These are phyloP conservation scores for Disparrhopalites patrizii DNA, from an alignment of 2,888 invertebrate genomes.

Conservation along the genomic window DNA sequence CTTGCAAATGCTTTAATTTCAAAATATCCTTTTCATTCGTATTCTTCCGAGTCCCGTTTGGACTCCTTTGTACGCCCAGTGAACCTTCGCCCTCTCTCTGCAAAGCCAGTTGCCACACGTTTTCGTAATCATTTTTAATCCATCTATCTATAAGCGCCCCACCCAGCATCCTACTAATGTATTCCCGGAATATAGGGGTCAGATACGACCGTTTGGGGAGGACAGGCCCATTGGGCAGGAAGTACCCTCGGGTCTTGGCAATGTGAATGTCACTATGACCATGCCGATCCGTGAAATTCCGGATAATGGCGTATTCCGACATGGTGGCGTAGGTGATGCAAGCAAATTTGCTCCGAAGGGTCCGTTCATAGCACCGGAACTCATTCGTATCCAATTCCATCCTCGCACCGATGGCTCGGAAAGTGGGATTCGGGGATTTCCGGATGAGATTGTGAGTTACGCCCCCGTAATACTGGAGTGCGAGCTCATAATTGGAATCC, in stretches of 20 bases:
- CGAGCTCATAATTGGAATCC: not conserved
- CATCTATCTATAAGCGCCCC: not conserved
- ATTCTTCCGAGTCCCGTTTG: too few species aligned
- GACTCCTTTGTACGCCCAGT: too few species aligned
- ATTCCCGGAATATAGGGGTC: not conserved
- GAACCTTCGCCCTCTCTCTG: not conserved
- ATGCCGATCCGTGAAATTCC: slow-evolving; percentile 2
- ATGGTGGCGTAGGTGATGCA: slow-evolving; percentile 4
- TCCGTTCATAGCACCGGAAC: not conserved
- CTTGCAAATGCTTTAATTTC: slow-evolving; percentile 1
- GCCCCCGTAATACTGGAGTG: slow-evolving; percentile 3
- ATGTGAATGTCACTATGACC: not conserved
- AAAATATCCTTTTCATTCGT: not conserved
- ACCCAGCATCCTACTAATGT: not conserved
- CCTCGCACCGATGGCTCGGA: not conserved
- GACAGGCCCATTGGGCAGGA: not conserved
- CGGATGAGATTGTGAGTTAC: not conserved
- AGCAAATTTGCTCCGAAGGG: not conserved
- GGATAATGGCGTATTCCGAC: not conserved
- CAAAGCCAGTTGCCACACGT: not conserved
- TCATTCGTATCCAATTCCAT: slow-evolving; percentile 1
- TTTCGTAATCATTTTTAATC: slow-evolving; percentile 5
- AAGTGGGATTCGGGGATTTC: not conserved
- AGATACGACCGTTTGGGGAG: not conserved
- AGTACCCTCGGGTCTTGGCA: not conserved